Base-by-base conservation (phyloP, 2,797 vertebrate species). In the Dryobates pubescens region DNA sequence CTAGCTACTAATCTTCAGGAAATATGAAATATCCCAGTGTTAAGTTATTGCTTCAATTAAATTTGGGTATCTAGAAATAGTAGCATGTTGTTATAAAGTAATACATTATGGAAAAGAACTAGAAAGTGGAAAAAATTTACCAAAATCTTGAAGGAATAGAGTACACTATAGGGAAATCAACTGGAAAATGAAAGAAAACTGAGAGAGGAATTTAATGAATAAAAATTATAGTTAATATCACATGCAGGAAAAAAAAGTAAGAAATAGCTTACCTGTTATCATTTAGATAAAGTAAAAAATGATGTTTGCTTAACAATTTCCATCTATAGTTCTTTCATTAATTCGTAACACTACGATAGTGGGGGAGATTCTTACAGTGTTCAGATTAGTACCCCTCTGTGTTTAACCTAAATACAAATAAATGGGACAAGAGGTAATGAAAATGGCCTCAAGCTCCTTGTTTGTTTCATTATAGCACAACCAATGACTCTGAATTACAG, bases 11-110 rank as follows among this genome's bases (percentile, higher is more conserved):
- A 88, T 93, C 32, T 70, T 90, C 71, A 76, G 61, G 58, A 95
- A 92, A 79, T 68, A 49, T 13, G 15, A 91, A 88, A 87, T 75
- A 63, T 22, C 3, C 15, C 68, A 57, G 16, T 59, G 56, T 70
- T 89, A 79, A 79, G 64, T 82, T 89, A 83, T 26, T 78, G 22
- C n/a, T 82, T 88, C 59, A 91, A 73, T 92, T 91, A 92, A 88
- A 92, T 72, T 29, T 74, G 26, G 2, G 4, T 72, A 47, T 75
- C 13, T 65, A 85, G 34, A 56, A 95, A 69, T n/a, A 77, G 19
- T 16, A 57, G 17, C 12, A 32, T 29, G 11, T 36, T 88, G 29
- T 36, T 78, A 62, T 54, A 27, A 61, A 69, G 27, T 11, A 38
- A 11, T 34, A 36, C 43, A 41, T 87, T 86, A 34, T 29, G 57